Evolutionary conservation across 2,113 vertebrate genomes (phyloP), one percentile per base, ranked within the genome.

Genomic region (Paracanthobrama guichenoti): DNA sequence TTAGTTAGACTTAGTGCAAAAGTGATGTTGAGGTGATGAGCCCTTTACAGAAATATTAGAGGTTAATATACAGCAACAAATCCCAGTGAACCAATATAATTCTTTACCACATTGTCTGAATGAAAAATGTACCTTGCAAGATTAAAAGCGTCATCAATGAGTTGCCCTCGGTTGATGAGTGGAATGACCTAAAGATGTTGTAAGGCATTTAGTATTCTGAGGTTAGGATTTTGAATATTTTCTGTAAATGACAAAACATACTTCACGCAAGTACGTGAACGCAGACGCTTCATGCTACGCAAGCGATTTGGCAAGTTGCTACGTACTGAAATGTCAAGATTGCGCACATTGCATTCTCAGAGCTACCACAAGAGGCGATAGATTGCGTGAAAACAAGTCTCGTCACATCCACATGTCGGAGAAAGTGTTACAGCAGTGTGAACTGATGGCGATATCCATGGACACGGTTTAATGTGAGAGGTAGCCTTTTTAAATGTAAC

Each of bases 111-210:
- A 73, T n/a, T 59, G 42, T 5, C 59, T 44, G 8, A 78, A 60
- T 59, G 44, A 55, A 62, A 35, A 53, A 48, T 57, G 22, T 78
- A 95, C 94, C 93, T 92, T 9, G 97, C 96, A 88, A 99, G 92
- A 88, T 96, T 95, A 86, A 99, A 99, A n/a, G 95, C 93, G 0
- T 98, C 97, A 0, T 97, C 93, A 6, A 99, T 93, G 31, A 99
- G 90, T 91, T 98, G 97, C 0, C 94, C 97, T 80, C 98, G 92
- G 86, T 96, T 99, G 78, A 98, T 94, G 60, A 95, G 18, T 0
- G 97, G 96, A 84, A 99, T 94, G 13, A 0, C 42, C 97, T 99
- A 89, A 87, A 84, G 35, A 83, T 39, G 1, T 14, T 62, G 14
- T 22, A 6, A 69, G 9, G 3, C 18, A 42, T 9, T 69, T 69